A percentile compares a stretch with the other conserved stretches of the same genome.
These are phyloP conservation scores for Luffia ferchaultella DNA, from an alignment of 2,888 invertebrate genomes.

Conservation along the genomic window DNA sequence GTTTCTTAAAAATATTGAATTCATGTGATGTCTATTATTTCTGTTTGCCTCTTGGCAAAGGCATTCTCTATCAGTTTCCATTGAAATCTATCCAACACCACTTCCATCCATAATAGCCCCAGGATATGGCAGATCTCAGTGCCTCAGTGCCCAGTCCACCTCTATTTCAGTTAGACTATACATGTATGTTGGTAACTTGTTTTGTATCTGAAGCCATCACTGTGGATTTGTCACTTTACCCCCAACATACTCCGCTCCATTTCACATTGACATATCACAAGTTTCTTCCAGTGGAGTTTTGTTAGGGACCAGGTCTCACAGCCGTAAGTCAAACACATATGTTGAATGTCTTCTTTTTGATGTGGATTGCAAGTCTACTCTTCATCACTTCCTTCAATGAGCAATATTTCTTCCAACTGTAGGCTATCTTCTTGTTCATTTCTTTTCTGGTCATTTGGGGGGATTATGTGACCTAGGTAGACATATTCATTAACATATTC, in stretches of 20 bases:
- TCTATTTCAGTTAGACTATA: neutral
- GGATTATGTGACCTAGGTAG: neutral
- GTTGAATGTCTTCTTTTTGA: neutral
- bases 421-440: neutral
- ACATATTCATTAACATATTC: neutral
- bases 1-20: no score
- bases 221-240: neutral
- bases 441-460: neutral
- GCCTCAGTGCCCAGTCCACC: neutral
- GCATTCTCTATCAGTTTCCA: no score
- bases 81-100: no score
- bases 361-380: neutral
- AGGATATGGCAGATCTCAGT: no score
- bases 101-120: no score
- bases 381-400: neutral
- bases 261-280: neutral
- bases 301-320: slow-evolving; percentile 1
- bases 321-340: neutral
- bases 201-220: neutral
- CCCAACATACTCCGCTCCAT: neutral
- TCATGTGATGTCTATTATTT: no score
- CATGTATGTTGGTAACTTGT: neutral
- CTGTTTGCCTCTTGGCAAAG: no score
- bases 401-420: neutral
- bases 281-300: neutral